These are phyloP conservation scores for Ormyrus pomaceus DNA, from an alignment of 2,888 invertebrate genomes.

Conservation along the genomic window DNA sequence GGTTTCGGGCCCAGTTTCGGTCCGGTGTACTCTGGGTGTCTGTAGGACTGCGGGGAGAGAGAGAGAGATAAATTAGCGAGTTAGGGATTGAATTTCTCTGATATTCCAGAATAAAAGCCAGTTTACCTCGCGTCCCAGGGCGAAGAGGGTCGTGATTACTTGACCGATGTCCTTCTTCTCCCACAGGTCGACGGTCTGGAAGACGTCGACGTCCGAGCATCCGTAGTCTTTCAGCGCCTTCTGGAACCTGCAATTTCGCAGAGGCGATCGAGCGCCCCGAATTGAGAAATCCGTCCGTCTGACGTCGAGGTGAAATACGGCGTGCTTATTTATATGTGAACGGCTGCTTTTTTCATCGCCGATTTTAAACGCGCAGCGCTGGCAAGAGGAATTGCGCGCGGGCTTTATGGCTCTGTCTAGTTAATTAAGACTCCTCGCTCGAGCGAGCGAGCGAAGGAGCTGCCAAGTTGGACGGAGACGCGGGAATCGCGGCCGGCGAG, in stretches of 20 bases:
- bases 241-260: constrained; percentile 82
- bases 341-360: too few species aligned
- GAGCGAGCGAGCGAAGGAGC: neutral
- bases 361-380: too few species aligned
- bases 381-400: constrained; percentile 11
- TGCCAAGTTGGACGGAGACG: constrained; percentile 24
- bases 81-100: neutral
- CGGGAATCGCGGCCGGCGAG: too few species aligned
- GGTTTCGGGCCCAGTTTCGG: constrained; percentile 96
- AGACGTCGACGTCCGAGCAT: constrained; percentile 92
- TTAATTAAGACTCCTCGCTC: constrained; percentile 7
- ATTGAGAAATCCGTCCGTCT: too few species aligned
- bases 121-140: constrained; percentile 88
- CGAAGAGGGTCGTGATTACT: constrained; percentile 90
- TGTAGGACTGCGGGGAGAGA: constrained; percentile 82
- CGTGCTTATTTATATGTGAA: too few species aligned
- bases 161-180: constrained; percentile 94
- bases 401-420: neutral
- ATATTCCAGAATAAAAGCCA: constrained; percentile 23
- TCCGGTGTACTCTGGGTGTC: constrained; percentile 89
- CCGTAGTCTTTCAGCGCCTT: constrained; percentile 91
- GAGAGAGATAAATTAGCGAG: neutral
- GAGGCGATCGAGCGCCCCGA: too few species aligned
- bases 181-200: constrained; percentile 98
- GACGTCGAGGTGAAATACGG: too few species aligned